These are phyloP conservation scores for Sebastes umbrosus DNA, from an alignment of 2,797 vertebrate genomes.

Conservation along the genomic window DNA sequence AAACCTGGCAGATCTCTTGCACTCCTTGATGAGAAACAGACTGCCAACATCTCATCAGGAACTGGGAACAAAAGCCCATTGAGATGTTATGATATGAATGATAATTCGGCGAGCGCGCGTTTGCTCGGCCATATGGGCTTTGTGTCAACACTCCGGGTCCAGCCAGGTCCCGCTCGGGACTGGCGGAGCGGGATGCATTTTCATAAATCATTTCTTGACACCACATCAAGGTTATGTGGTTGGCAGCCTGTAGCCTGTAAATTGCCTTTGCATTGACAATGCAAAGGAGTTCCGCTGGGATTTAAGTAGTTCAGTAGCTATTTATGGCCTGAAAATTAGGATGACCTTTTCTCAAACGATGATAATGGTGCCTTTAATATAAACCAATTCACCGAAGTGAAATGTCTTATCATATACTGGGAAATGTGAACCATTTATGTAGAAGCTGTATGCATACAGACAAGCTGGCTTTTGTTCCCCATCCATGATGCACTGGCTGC, in stretches of 20 bases:
- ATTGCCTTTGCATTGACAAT: slow-evolving; percentile 74
- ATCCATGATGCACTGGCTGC: slow-evolving; percentile 19
- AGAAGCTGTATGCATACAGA: neutral
- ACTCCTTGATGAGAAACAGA: slow-evolving; percentile 49
- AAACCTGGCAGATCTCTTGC: slow-evolving; percentile 40
- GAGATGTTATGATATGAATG: slow-evolving; percentile 62
- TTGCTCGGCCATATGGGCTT: slow-evolving; percentile 62
- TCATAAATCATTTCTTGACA: slow-evolving; percentile 80
- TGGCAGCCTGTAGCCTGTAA: slow-evolving; percentile 67
- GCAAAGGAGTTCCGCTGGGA: slow-evolving; percentile 55
- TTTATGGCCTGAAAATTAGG: slow-evolving; percentile 61
- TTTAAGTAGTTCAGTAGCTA: slow-evolving; percentile 50
- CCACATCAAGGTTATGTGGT: slow-evolving; percentile 74
- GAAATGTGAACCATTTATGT: slow-evolving; percentile 14
- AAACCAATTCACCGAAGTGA: slow-evolving; percentile 16
- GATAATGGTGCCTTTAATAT: slow-evolving; percentile 39
- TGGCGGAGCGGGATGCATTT: slow-evolving; percentile 65
- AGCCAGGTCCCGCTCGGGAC: slow-evolving; percentile 58
- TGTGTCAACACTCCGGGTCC: slow-evolving; percentile 73
- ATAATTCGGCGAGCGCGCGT: slow-evolving; percentile 57
- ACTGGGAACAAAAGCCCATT: slow-evolving; percentile 54
- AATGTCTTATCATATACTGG: neutral
- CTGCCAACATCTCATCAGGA: slow-evolving; percentile 56
- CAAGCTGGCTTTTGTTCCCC: slow-evolving; percentile 45
- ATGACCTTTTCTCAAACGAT: slow-evolving; percentile 63